Percentiles rank a stretch among this genome's conserved stretches.
phyloP scores from a whole-genome alignment of 2,888 invertebrate genomes.

The Lithophane socia region DNA sequence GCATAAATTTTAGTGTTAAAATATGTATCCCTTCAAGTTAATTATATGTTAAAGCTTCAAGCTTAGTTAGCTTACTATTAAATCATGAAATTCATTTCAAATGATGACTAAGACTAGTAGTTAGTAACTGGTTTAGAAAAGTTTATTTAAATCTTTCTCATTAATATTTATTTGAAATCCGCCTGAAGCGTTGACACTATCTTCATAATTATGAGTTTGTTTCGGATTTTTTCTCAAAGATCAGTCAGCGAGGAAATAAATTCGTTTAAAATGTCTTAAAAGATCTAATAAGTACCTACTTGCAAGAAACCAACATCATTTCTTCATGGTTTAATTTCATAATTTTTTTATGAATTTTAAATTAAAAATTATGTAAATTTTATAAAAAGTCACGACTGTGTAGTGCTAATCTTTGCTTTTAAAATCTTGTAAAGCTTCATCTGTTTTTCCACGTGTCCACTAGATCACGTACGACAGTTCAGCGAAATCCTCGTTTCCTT shows the following conservation, averaged over 20 bases:
- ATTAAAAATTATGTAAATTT: not conserved
- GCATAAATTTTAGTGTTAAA: slow-evolving; percentile 45
- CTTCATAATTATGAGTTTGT: not conserved
- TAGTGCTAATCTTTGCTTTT: not conserved
- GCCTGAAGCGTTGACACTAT: not conserved
- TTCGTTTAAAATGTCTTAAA: not conserved
- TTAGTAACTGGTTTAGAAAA: slow-evolving; percentile 32
- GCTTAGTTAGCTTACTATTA: slow-evolving; percentile 28
- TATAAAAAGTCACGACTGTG: no score
- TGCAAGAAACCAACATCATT: not conserved
- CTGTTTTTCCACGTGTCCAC: not conserved
- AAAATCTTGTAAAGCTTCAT: not conserved
- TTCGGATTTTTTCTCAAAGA: not conserved
- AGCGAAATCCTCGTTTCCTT: not conserved
- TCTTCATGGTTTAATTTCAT: not conserved
- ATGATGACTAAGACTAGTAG: slow-evolving; percentile 22
- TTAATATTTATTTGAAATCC: slow-evolving; percentile 23
- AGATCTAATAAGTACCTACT: not conserved
- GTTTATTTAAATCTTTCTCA: slow-evolving; percentile 9
- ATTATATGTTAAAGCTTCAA: slow-evolving; percentile 47
- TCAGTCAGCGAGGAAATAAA: no score
- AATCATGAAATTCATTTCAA: slow-evolving; percentile 47
- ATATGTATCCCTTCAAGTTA: slow-evolving; percentile 30
- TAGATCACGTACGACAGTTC: not conserved
- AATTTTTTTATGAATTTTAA: not conserved